A percentile compares a stretch with the other conserved stretches of the same genome.
phyloP scores from a whole-genome alignment of 2,888 invertebrate genomes.

The Cyrtodaria siliqua region DNA sequence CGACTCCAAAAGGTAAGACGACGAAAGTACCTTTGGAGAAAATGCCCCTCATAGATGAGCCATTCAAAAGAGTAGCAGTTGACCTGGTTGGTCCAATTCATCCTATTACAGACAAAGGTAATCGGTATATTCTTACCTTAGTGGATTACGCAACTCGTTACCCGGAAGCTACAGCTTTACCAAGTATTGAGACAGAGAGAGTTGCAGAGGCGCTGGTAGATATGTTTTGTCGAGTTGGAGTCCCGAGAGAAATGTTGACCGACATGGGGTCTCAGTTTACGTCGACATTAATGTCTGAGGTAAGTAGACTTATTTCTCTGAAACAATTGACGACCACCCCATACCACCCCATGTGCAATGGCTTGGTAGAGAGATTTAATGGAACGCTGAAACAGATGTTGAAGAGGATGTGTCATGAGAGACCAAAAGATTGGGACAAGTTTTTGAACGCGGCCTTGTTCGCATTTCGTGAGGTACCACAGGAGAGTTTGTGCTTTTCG shows the following conservation, averaged over 20 bases:
- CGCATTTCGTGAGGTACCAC: conserved; percentile 60
- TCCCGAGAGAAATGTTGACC: conserved; percentile 44
- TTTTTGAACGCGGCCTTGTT: conserved; percentile 51
- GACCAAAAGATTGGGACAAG: conserved; percentile 63
- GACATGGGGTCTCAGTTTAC: conserved; percentile 62
- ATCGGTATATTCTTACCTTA: conserved; percentile 50
- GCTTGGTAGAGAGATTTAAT: conserved; percentile 64
- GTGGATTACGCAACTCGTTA: conserved; percentile 52
- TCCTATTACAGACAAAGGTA: conserved; percentile 24
- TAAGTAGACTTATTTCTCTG: conserved; percentile 47
- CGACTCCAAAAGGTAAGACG: conserved; percentile 45
- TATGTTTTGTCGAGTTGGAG: conserved; percentile 41
- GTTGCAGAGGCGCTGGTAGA: no score
- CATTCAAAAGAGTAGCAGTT: conserved; percentile 54
- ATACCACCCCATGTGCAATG: conserved; percentile 61
- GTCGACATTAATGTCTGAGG: conserved; percentile 53
- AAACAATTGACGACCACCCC: conserved; percentile 50
- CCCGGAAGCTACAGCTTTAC: conserved; percentile 22
- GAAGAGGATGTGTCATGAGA: conserved; percentile 34
- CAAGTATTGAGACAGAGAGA: conserved; percentile 33
- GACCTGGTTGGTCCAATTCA: conserved; percentile 43
- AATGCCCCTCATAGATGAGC: conserved; percentile 62
- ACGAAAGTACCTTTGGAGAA: conserved; percentile 41
- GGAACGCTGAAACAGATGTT: conserved; percentile 64
- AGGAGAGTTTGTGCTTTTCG: conserved; percentile 21